Percentiles rank a stretch among this genome's conserved stretches.
Evolutionary conservation across 2,113 vertebrate species (phyloP).

Genomic region (Grammomys dolichurus): DNA sequence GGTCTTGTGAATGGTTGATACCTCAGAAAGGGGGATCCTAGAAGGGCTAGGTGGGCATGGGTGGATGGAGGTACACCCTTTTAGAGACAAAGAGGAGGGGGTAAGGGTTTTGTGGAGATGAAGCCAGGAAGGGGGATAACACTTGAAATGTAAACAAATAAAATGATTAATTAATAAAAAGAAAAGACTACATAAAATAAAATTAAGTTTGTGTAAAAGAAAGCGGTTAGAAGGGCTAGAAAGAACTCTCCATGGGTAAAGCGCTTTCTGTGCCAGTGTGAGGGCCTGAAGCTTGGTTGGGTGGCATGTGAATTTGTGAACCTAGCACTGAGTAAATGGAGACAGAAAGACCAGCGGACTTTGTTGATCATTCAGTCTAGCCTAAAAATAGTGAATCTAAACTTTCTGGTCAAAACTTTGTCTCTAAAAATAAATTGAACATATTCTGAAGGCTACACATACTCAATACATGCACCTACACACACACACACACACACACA

Average conservation of each 20-base stretch:
- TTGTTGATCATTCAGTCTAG: neutral
- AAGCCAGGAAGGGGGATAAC: too few relatives aligned
- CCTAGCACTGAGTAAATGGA: neutral
- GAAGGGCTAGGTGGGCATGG: too few relatives aligned
- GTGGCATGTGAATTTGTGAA: neutral
- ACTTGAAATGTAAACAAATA: too few relatives aligned
- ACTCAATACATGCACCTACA: too few relatives aligned
- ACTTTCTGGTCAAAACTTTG: neutral
- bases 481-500: neutral
- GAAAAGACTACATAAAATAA: too few relatives aligned
- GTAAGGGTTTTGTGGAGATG: too few relatives aligned
- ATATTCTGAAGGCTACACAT: neutral
- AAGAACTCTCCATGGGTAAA: neutral
- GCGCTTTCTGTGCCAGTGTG: neutral
- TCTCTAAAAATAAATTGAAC: neutral
- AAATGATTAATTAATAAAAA: too few relatives aligned
- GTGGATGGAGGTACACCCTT: too few relatives aligned
- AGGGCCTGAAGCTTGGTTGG: neutral
- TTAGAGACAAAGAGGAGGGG: too few relatives aligned
- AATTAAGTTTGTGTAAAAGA: neutral
- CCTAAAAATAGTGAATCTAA: neutral
- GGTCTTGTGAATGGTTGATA: too few relatives aligned
- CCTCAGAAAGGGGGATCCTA: too few relatives aligned
- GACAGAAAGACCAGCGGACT: neutral
- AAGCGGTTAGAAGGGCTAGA: neutral